Base-by-base conservation (phyloP, 2,888 invertebrate genomes). In the Nomada flava region DNA sequence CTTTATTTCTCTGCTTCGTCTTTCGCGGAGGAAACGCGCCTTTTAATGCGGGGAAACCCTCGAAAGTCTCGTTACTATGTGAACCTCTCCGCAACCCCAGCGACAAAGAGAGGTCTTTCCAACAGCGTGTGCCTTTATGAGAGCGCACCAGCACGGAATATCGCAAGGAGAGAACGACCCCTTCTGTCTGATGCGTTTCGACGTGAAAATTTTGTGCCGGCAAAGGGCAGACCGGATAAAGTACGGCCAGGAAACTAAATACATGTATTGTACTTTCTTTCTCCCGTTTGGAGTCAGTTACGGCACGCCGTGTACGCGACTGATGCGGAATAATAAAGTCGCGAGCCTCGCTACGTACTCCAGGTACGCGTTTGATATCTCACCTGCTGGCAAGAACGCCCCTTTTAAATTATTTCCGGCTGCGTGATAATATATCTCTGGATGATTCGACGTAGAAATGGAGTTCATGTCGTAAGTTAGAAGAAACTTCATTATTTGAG, bases 21-120 rank as follows among this genome's bases (percentile, higher is more conserved):
- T 20, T 42, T 36, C 68, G 57, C 63, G 74, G 60, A 57, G 74
- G 53, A 70, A 73, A 73, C 80, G 50, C 62, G 78, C 57, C 80
- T 85, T 85, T 86, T 86, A 85, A 86, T 73, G 74, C 76, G 74
- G 53, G 78, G 75, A 69, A 62, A 71, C 75, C 80, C 47, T 82
- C 80, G 42, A 86, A 85, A 86, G 78, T 85, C 86, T 86, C 82
- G 86, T 86, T 87, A 82, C 72, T 59, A 57, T 74, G 74, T 55
- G 74, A 74, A 70, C 10, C 55, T 67, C 57, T 67, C 57, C 62
- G 47, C 59, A 15, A 15, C 11, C 47, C 42, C 63, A 60, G 68
- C 76, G 76, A 69, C 84, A 74, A 79, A 81, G 69, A 79, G 69
- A 71, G 72, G 63, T 72, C 74, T 79, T 73, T 84, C 82, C 70